These are phyloP conservation scores for Drosophila punjabiensis DNA, from an alignment of 1,140 invertebrate genomes.

Conservation along the genomic window DNA sequence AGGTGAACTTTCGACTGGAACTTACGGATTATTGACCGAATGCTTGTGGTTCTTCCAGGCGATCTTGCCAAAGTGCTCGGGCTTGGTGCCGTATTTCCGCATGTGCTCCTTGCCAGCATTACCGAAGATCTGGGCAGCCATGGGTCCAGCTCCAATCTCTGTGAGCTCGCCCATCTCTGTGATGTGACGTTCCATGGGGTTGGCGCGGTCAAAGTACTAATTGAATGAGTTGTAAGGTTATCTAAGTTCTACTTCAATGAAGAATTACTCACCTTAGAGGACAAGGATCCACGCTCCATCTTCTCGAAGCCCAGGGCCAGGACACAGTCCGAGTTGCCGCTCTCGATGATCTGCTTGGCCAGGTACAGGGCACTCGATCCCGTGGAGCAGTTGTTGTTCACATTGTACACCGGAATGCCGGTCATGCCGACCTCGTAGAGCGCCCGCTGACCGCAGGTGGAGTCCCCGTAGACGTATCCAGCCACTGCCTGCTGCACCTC, in stretches of 20 bases:
- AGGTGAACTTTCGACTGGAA: constrained; percentile 70
- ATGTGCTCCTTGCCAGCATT: constrained; percentile 98
- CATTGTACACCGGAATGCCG: constrained; percentile 99
- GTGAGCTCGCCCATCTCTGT: constrained; percentile 93
- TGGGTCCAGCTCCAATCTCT: constrained; percentile 92
- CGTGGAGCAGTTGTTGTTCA: constrained; percentile 99
- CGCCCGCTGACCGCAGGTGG: constrained; percentile 97
- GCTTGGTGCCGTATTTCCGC: constrained; percentile 96
- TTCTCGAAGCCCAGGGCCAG: constrained; percentile 99
- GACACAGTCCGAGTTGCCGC: constrained; percentile 94
- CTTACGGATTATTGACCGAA: constrained; percentile 97
- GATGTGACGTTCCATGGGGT: constrained; percentile 97
- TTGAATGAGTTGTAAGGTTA: background rate
- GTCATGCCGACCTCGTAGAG: constrained; percentile 98
- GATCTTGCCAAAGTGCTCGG: constrained; percentile 98
- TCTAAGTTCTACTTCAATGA: no score
- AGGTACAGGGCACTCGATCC: constrained; percentile 96
- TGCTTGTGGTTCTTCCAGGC: constrained; percentile 99
- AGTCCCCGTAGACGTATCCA: constrained; percentile 98
- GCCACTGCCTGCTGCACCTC: constrained; percentile 95
- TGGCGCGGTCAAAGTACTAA: constrained; percentile 94
- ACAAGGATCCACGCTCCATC: constrained; percentile 97
- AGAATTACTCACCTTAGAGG: constrained; percentile 87
- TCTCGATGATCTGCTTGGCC: constrained; percentile 96
- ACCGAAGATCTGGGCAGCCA: constrained; percentile 98